A percentile compares a stretch with the other conserved stretches of the same genome.
phyloP scores from a whole-genome alignment of 2,113 vertebrate genomes.

The Saccopteryx bilineata region DNA sequence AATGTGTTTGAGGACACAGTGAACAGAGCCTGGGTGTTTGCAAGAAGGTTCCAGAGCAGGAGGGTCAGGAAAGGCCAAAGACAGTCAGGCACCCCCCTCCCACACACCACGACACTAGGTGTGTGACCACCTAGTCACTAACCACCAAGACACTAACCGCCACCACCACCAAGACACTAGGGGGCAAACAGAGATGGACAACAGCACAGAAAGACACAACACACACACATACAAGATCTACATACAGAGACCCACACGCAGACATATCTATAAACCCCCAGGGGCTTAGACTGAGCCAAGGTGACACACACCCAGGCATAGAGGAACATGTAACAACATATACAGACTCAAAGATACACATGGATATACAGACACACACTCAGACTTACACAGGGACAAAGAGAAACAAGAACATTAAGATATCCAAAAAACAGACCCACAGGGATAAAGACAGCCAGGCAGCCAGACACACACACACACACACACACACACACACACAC shows the following conservation, averaged over 20 bases:
- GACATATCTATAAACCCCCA: constrained; percentile 55
- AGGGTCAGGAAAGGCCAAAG: constrained; percentile 11
- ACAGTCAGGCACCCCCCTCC: neutral
- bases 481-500: neutral
- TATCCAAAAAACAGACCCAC: constrained; percentile 37
- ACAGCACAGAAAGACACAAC: neutral
- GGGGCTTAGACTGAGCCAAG: constrained; percentile 10
- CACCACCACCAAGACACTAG: neutral
- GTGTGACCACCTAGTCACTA: too few relatives aligned
- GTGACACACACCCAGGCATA: constrained; percentile 3
- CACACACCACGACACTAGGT: too few relatives aligned
- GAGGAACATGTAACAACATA: constrained; percentile 13
- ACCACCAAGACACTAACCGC: neutral
- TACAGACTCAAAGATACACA: neutral
- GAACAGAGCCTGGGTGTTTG: constrained; percentile 30
- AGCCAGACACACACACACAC: neutral
- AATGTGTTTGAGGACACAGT: constrained; percentile 1
- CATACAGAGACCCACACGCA: neutral
- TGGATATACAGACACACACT: neutral
- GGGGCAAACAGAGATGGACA: neutral
- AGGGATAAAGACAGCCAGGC: constrained; percentile 12
- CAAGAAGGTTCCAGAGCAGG: constrained; percentile 29
- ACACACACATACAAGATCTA: neutral
- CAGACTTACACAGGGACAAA: neutral
- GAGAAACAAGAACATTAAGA: constrained; percentile 58